Evolutionary conservation across 2,797 vertebrate genomes (phyloP), one percentile per base, ranked within the genome.

Genomic region (Simalia tracyae): DNA sequence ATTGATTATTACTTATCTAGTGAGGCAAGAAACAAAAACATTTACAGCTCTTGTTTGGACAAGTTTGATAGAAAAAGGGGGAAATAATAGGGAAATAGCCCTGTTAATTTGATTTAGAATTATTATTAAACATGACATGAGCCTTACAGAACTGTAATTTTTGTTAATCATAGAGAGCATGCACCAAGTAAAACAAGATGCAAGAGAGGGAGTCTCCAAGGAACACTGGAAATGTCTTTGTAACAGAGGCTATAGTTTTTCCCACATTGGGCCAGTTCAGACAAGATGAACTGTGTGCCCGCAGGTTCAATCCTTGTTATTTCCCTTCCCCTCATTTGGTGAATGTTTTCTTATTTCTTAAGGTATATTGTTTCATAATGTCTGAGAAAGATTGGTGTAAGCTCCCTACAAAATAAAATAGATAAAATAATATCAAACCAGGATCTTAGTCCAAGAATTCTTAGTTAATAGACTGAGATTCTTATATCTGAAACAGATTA

Each of bases 91-190:
- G 87, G 66, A 89, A 92, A 91, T 89, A 91, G 91, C 94, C 93
- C 88, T 89, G 92, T 92, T 93, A 90, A 94, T 90, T 89, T 92
- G 94, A 97, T 90, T 89, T 64, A 93, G 89, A 94, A 95, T 93
- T 89, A 12, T 87, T 91, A 92, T 63, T 94, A 90, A 93, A 93
- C 57, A 59, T 90, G 88, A 94, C 93, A 86, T 5, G 64, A 66
- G 90, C 64, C 90, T 94, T 68, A 89, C 91, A 92, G 94, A 96
- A 31, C 84, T 92, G 87, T 89, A 91, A 56, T 76, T 94, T 92
- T 81, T 89, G 54, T 90, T 94, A 92, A 91, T 90, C 84, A 92
- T 88, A 94, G 8, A 42, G 26, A 5, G 54, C 19, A 2, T 42
- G 76, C 11, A 72, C 28, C 8, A 19, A 59, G 76, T 50, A 10